Evolutionary conservation across 2,888 invertebrate species (phyloP), one percentile per base, ranked within the genome.

Genomic region (Cerceris rybyensis): DNA sequence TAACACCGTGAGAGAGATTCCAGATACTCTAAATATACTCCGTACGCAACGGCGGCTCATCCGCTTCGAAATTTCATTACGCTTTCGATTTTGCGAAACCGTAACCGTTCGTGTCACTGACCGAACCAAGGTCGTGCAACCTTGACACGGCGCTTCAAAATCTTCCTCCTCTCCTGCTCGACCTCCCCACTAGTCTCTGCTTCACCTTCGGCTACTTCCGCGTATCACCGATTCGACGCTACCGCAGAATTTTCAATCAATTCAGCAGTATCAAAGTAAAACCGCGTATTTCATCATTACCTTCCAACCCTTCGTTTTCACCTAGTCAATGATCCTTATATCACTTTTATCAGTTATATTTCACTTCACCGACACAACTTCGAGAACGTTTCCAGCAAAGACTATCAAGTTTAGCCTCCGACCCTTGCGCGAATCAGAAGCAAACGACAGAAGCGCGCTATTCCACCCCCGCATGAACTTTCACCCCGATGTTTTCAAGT

Each of bases 81-180:
- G 49, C 55, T 70, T 42, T 41, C 61, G 67, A 83, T 83, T 76
- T 83, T 74, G 71, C 70, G 43, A 71, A 78, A 73, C 75, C 28
- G 73, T 59, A 43, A 28, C 17, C 52, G 67, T 58, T 41, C 43
- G 77, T 75, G 84, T 81, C 81, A 65, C 28, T 73, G 83, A 78
- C 78, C 78, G 83, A 46, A 80, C 71, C 85, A 85, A 85, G 85
- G 85, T 85, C 80, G 76, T 72, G 78, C 83, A 85, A 85, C 85
- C 85, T 85, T 85, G 85, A 85, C 83, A 85, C 59, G 61, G 14
- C 79, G 74, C 69, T 78, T 64, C 75, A 72, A 84, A 82, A 82
- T 75, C 75, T 84, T 78, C 70, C 78, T 70, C 66, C 80, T 69
- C 80, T 74, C 73, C 60, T 65, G 70, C 59, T 64, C 72, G 28